phyloP scores from a whole-genome alignment of 2,797 vertebrate genomes.

The Pteronotus mesoamericanus region DNA sequence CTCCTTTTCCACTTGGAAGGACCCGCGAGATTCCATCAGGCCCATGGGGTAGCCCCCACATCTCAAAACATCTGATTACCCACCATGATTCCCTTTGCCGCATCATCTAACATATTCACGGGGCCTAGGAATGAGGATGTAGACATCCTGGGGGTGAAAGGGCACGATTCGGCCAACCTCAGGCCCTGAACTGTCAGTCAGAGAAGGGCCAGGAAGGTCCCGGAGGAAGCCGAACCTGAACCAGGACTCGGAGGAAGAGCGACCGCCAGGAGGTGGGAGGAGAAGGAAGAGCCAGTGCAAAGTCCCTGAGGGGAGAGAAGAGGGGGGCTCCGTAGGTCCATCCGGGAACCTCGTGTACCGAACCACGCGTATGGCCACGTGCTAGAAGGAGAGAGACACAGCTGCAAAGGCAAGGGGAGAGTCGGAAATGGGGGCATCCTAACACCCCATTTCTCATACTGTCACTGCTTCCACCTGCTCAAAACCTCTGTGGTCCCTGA shows the following conservation, averaged over 20 bases:
- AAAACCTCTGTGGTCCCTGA: not conserved
- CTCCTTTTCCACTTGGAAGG: not conserved
- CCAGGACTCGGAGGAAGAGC: accelerated
- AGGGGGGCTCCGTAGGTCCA: not conserved
- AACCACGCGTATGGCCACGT: accelerated
- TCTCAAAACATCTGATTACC: not conserved
- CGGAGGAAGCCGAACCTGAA: not conserved
- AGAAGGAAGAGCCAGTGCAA: not conserved
- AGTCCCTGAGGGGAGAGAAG: not conserved
- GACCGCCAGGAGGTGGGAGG: not conserved
- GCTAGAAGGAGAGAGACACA: not conserved
- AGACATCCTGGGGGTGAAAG: not conserved
- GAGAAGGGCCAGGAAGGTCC: not conserved
- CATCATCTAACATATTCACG: not conserved
- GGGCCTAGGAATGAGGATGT: not conserved
- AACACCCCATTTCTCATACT: not conserved
- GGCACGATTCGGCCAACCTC: not conserved
- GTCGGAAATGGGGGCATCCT: not conserved
- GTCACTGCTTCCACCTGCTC: not conserved
- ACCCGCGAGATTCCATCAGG: not conserved
- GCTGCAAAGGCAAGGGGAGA: not conserved
- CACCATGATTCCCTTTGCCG: not conserved
- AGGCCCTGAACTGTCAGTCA: not conserved
- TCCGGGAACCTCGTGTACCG: accelerated
- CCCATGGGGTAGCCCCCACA: not conserved